A percentile compares a stretch with the other conserved stretches of the same genome.
Conservation (phyloP, 2,113 vertebrate genomes). For the Climacteris rufus region DNA sequence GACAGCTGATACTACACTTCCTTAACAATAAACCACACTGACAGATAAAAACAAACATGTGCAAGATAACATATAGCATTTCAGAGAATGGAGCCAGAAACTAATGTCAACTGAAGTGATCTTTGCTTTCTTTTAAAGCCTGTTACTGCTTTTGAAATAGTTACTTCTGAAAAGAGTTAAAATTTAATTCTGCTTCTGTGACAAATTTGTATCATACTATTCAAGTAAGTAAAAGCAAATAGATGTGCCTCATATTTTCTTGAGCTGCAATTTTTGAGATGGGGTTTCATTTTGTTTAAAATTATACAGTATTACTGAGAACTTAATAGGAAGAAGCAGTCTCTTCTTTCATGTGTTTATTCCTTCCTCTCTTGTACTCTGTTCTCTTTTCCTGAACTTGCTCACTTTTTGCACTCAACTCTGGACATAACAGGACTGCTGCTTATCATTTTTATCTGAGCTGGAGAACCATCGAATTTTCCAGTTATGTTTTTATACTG, state of each 20-base stretch:
- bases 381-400: neutral
- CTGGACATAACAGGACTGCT: neutral
- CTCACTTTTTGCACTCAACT: neutral
- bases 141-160: constrained; percentile 16
- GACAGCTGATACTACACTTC: constrained; percentile 75
- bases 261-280: neutral
- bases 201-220: neutral
- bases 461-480: neutral
- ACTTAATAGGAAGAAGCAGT: neutral
- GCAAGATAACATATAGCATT: constrained; percentile 60
- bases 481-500: neutral
- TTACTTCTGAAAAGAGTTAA: constrained; percentile 11
- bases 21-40: constrained; percentile 77
- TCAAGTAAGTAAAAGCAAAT: neutral
- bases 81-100: constrained; percentile 60
- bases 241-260: neutral
- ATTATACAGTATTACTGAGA: neutral
- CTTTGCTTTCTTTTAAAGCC: constrained; percentile 4
- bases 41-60: constrained; percentile 80
- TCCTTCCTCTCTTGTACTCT: neutral
- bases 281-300: neutral
- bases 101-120: neutral
- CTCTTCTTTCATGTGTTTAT: neutral
- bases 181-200: neutral
- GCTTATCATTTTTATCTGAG: neutral